Conservation (phyloP, 2,113 vertebrate species). For the Neodon shergylaensis region DNA sequence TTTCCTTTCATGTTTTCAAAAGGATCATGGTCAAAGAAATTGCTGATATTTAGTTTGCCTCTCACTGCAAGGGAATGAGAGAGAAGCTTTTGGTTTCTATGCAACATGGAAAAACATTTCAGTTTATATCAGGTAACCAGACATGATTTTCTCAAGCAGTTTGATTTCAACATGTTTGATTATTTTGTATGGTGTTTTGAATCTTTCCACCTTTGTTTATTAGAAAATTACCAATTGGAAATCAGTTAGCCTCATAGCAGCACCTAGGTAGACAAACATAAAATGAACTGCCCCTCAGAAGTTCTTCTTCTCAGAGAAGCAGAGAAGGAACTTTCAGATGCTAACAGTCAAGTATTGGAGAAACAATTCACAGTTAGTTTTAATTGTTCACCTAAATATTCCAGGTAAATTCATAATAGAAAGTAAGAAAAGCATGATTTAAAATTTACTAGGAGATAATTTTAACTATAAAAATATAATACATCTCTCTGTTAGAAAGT, state of each 20-base stretch:
- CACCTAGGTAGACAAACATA: background rate
- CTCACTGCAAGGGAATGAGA: background rate
- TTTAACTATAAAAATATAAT: background rate
- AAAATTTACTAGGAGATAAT: background rate
- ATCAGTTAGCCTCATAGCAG: background rate
- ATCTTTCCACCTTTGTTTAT: background rate
- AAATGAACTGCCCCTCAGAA: background rate
- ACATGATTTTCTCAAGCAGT: background rate
- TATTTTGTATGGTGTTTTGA: background rate
- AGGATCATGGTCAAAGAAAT: background rate
- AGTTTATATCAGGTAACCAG: background rate
- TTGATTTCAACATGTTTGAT: background rate
- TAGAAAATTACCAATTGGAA: background rate
- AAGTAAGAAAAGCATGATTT: conserved; percentile 18
- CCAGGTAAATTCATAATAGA: background rate
- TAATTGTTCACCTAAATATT: background rate
- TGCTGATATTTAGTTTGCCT: background rate
- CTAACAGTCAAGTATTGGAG: conserved; percentile 5
- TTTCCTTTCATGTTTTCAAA: background rate
- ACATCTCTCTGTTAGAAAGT: background rate
- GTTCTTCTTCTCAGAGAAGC: background rate
- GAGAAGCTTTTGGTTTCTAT: background rate
- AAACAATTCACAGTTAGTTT: conserved; percentile 11
- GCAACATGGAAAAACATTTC: background rate
- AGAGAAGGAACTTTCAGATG: background rate